A percentile compares a stretch with the other conserved stretches of the same genome.
Evolutionary conservation across 2,797 vertebrate genomes (phyloP).

Genomic region (Chiroxiphia lanceolata): DNA sequence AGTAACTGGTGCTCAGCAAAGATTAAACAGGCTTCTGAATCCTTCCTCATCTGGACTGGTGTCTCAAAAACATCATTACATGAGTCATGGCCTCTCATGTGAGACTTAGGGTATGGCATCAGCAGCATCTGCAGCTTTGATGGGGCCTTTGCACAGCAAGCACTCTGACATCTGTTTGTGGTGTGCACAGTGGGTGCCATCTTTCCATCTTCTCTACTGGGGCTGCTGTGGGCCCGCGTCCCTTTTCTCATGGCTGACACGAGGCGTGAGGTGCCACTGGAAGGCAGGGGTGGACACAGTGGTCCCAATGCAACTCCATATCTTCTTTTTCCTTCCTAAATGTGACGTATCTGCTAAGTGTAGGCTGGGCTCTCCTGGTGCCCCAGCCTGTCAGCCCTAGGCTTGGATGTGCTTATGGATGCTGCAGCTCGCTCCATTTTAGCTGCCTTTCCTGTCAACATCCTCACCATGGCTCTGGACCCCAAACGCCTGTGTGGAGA

Average conservation of each 20-base stretch:
- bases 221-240: not conserved
- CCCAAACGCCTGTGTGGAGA: not conserved
- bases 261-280: not conserved
- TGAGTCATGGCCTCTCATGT: conserved; percentile 14
- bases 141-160: conserved; percentile 7
- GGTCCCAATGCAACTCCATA: not conserved
- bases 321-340: not conserved
- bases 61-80: not conserved
- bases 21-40: not conserved
- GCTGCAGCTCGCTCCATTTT: not conserved
- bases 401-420: not conserved
- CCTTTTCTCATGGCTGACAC: not conserved
- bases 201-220: not conserved
- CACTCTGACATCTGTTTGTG: conserved; percentile 33
- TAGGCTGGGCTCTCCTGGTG: not conserved
- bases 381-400: not conserved
- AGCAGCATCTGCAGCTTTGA: conserved; percentile 46
- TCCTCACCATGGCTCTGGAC: not conserved
- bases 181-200: not conserved
- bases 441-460: not conserved
- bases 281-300: not conserved
- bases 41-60: not conserved
- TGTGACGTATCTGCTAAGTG: not conserved
- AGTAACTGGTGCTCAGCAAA: not conserved
- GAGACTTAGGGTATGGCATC: not conserved